phyloP scores from a whole-genome alignment of 2,888 invertebrate genomes.

The Thumatha senex region DNA sequence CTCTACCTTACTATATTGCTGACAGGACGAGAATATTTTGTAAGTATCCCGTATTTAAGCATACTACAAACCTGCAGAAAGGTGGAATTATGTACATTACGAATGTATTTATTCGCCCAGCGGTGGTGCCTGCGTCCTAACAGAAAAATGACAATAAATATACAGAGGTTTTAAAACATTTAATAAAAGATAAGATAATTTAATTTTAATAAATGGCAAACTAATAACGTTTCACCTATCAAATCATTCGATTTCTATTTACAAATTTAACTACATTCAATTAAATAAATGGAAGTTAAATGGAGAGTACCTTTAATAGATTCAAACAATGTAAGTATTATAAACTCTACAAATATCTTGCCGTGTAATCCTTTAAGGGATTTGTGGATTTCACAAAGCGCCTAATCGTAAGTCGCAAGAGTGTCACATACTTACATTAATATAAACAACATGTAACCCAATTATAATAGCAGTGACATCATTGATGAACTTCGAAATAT shows the following conservation, averaged over 20 bases:
- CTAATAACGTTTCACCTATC: no score
- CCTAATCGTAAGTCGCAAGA: constrained; percentile 8
- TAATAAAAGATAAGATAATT: no score
- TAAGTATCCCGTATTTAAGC: no score
- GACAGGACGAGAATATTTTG: background rate
- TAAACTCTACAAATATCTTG: constrained; percentile 3
- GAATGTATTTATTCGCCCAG: no score
- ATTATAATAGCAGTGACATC: background rate
- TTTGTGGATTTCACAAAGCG: constrained; percentile 9
- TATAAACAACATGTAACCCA: background rate
- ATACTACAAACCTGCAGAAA: no score
- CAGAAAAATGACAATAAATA: no score
- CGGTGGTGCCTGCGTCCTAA: no score
- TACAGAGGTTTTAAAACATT: no score
- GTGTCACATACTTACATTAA: background rate
- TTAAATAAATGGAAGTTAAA: constrained; percentile 7
- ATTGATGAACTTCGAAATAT: constrained; percentile 15
- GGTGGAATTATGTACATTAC: no score
- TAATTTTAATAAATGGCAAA: no score
- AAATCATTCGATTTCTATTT: no score
- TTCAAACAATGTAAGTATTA: constrained; percentile 15
- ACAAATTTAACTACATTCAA: constrained; percentile 13
- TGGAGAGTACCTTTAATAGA: constrained; percentile 6
- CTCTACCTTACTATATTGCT: constrained; percentile 5
- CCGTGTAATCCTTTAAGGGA: constrained; percentile 18